Evolutionary conservation across 2,888 invertebrate genomes (phyloP).

Genomic region (Volucella bombylans): DNA sequence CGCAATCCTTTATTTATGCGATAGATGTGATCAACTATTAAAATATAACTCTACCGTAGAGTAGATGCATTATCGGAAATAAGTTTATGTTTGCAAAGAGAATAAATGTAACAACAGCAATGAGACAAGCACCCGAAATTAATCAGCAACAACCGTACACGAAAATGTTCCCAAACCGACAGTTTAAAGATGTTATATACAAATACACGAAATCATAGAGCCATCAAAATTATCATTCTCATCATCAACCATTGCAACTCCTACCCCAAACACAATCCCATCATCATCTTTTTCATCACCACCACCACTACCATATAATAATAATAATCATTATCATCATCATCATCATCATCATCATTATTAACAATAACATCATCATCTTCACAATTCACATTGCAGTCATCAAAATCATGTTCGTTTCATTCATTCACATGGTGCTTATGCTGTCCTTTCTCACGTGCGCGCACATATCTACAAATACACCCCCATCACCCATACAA

Average conservation of each 20-base stretch:
- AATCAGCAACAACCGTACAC: conserved; percentile 71
- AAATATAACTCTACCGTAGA: conserved; percentile 32
- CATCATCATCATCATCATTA: conserved; percentile 65
- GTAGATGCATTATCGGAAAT: conserved; percentile 41
- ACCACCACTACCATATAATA: conserved; percentile 61
- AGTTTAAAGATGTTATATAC: conserved; percentile 73
- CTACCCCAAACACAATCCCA: conserved; percentile 62
- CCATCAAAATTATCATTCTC: conserved; percentile 74
- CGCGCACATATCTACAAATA: conserved; percentile 57
- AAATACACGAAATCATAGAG: conserved; percentile 73
- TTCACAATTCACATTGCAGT: conserved; percentile 73
- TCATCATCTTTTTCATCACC: conserved; percentile 66
- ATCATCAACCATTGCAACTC: conserved; percentile 69
- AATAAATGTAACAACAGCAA: conserved; percentile 57
- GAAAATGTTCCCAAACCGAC: conserved; percentile 73
- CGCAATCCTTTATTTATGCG: conserved; percentile 51
- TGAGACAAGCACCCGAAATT: conserved; percentile 67
- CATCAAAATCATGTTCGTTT: conserved; percentile 71
- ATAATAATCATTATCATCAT: conserved; percentile 59
- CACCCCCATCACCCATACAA: conserved; percentile 56
- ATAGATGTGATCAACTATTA: conserved; percentile 58
- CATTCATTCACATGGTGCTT: conserved; percentile 70
- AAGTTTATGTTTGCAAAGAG: conserved; percentile 54
- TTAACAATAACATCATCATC: conserved; percentile 71
- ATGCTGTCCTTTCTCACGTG: conserved; percentile 70